Conservation (phyloP, 2,113 vertebrate species). For the Amblyopsis rosae region DNA sequence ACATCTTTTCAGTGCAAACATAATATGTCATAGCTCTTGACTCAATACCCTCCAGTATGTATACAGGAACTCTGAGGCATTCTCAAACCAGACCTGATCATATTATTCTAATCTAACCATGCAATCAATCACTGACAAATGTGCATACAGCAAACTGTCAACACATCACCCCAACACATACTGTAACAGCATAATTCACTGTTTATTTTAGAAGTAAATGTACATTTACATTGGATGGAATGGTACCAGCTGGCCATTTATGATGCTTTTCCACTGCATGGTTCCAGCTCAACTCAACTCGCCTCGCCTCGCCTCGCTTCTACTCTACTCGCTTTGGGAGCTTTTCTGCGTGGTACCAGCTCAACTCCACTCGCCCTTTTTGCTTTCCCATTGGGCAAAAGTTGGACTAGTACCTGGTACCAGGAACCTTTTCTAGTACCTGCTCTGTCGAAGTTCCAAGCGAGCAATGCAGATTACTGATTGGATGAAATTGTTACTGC, state of each 20-base stretch:
- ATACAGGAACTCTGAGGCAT: background rate
- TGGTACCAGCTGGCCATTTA: background rate
- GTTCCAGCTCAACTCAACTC: no score
- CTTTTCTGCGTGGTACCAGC: no score
- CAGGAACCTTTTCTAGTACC: no score
- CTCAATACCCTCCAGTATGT: background rate
- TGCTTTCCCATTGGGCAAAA: no score
- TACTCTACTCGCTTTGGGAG: no score
- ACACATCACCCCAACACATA: slow-evolving; percentile 19
- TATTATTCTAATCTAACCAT: slow-evolving; percentile 38
- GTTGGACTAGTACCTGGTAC: no score
- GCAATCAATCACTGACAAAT: slow-evolving; percentile 17
- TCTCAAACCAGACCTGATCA: slow-evolving; percentile 13
- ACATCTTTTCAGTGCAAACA: slow-evolving; percentile 24
- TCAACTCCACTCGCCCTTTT: no score
- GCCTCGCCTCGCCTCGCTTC: no score
- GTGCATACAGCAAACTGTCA: background rate
- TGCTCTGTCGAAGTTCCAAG: no score
- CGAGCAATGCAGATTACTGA: no score
- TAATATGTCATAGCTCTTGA: slow-evolving; percentile 3
- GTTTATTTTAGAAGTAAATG: background rate
- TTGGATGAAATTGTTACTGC: no score
- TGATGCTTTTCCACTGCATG: background rate
- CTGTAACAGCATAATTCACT: background rate
- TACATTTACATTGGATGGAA: background rate